Evolutionary conservation across 2,888 invertebrate genomes (phyloP).

Genomic region (Lepetodrilus schrolli): DNA sequence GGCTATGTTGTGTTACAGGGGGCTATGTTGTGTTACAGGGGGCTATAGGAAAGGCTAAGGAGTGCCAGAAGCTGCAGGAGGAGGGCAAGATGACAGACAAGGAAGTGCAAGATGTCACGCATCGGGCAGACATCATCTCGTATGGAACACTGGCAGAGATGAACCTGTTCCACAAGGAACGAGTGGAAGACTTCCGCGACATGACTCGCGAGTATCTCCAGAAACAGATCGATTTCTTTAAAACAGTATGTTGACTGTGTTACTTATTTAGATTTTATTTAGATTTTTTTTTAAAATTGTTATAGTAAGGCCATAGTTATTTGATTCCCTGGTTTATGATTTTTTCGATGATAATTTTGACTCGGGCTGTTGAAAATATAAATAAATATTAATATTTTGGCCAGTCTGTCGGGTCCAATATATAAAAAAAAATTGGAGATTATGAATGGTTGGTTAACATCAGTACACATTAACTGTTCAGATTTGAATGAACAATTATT

Average conservation of each 20-base stretch:
- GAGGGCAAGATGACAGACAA: constrained; percentile 89
- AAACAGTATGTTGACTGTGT: constrained; percentile 78
- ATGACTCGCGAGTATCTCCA: constrained; percentile 90
- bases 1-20: no score
- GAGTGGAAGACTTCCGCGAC: constrained; percentile 88
- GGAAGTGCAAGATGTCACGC: constrained; percentile 86
- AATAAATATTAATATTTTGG: no score
- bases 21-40: constrained; percentile 62
- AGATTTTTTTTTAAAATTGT: background rate
- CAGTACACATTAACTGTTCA: no score
- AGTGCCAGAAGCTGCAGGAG: constrained; percentile 86
- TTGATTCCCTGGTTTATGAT: no score
- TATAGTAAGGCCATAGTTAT: no score
- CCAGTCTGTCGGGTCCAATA: no score
- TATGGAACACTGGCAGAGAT: constrained; percentile 95
- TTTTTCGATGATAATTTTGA: no score
- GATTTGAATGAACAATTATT: no score
- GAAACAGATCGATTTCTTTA: constrained; percentile 94
- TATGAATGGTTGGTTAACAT: no score
- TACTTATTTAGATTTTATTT: background rate
- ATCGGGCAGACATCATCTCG: constrained; percentile 92
- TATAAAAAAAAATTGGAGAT: no score
- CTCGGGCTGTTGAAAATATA: no score
- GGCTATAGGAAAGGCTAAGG: constrained; percentile 90
- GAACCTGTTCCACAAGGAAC: constrained; percentile 91